Evolutionary conservation across 2,797 vertebrate genomes (phyloP).

Genomic region (Phylloscopus collybita): DNA sequence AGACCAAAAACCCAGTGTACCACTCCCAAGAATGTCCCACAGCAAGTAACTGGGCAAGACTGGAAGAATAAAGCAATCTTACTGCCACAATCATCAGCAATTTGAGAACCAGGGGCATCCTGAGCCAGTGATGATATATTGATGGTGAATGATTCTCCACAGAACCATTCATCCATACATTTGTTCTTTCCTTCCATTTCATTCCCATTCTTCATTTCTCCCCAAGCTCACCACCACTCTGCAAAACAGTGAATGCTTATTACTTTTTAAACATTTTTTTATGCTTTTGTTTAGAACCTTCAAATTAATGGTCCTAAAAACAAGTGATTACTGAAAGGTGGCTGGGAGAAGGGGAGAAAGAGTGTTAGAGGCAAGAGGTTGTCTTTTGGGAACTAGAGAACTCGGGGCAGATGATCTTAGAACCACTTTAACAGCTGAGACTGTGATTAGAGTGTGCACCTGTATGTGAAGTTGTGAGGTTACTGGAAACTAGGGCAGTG

Average conservation of each 20-base stretch:
- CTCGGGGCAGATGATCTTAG: constrained; percentile 1
- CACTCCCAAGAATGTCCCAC: not conserved
- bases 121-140: not conserved
- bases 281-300: not conserved
- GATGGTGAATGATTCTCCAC: not conserved
- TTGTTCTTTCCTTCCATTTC: constrained; percentile 16
- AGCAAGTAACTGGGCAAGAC: not conserved
- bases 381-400: not conserved
- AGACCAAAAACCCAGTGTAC: not conserved
- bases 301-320: constrained; percentile 22
- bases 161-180: not conserved
- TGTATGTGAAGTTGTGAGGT: not conserved
- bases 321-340: not conserved
- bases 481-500: constrained; percentile 18
- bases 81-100: not conserved
- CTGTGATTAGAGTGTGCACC: not conserved
- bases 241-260: not conserved
- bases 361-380: not conserved
- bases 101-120: not conserved
- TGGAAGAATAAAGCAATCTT: not conserved
- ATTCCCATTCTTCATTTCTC: not conserved
- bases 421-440: not conserved
- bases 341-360: not conserved
- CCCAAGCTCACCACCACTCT: not conserved
- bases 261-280: not conserved